Evolutionary conservation across 2,797 vertebrate species (phyloP), one percentile per base, ranked within the genome.

Genomic region (Hypotaenidia philippensis): DNA sequence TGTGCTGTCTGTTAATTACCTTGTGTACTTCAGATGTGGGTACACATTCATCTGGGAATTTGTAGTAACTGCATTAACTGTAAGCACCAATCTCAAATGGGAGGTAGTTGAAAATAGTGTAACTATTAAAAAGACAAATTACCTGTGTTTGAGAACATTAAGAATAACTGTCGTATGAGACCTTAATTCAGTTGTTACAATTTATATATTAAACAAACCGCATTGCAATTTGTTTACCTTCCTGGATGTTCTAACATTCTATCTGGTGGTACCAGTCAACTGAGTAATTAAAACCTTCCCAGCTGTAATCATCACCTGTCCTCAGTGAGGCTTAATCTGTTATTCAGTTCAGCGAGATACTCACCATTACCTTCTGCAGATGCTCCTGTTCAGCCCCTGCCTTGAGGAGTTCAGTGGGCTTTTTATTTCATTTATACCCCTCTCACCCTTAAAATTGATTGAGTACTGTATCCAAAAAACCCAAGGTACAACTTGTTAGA

Each of bases 351-450:
- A 20, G n/a, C 19, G 32, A 59, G 20, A 25, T 57, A 40, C 5
- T 86, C 0, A 0, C 68, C 2, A 4, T 34, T 64, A 63, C 27
- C 44, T 75, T 49, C 26, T 34, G 22, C 0, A 0, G 34, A 61
- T 52, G 55, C 36, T 44, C 5, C n/a, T 0, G 0, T 56, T n/a
- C 13, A 19, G 11, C 21, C 23, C 19, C 25, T 84, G 52, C 14
- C 7, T 10, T 50, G 38, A 3, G 13, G 6, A 13, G 15, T 64
- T 85, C 40, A 83, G 16, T 14, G 32, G 26, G 7, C 11, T 20
- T 56, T 69, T 69, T 1, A 29, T 87, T 92, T 53, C 4, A 13
- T 53, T 74, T 63, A n/a, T 2, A 1, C 29, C 10, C 34, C 19
- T 1, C 3, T 1, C 2, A 2, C 10, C 9, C 15, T 21, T 45